Conservation (phyloP, 2,888 invertebrate genomes). For the Chrysodeixis includens region DNA sequence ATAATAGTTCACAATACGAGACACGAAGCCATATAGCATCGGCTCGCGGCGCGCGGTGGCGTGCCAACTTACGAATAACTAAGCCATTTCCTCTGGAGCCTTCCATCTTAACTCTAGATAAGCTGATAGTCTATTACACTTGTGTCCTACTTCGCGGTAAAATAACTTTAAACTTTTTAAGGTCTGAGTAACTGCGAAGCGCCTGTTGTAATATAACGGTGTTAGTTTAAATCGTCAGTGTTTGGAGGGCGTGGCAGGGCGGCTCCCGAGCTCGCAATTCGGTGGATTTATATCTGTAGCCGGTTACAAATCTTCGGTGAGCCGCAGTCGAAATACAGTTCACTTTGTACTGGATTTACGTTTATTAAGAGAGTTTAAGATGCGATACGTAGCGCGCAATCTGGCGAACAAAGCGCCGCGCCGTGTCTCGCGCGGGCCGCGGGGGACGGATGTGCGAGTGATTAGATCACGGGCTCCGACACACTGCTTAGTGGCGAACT, state of each 20-base stretch:
- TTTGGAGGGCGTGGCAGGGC: slow-evolving; percentile 58
- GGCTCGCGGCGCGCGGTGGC: not conserved
- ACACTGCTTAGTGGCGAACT: slow-evolving; percentile 5
- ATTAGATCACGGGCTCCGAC: slow-evolving; percentile 13
- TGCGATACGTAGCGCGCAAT: slow-evolving; percentile 58
- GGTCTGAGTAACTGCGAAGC: slow-evolving; percentile 55
- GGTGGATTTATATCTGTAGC: slow-evolving; percentile 68
- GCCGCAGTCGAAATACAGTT: slow-evolving; percentile 79
- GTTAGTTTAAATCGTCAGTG: slow-evolving; percentile 52
- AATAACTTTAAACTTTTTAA: slow-evolving; percentile 61
- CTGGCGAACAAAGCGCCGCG: slow-evolving; percentile 41
- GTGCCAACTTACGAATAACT: slow-evolving; percentile 13
- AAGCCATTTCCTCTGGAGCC: slow-evolving; percentile 24
- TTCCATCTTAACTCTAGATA: slow-evolving; percentile 45
- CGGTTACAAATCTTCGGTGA: slow-evolving; percentile 83
- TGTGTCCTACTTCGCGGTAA: slow-evolving; percentile 48
- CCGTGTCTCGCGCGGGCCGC: not conserved
- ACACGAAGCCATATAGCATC: not conserved
- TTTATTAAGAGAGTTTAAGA: slow-evolving; percentile 77
- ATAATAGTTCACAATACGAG: not conserved
- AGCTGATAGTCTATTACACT: slow-evolving; percentile 52
- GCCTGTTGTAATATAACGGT: slow-evolving; percentile 48
- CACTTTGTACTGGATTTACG: slow-evolving; percentile 80
- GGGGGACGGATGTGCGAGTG: slow-evolving; percentile 16
- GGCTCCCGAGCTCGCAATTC: slow-evolving; percentile 58